Evolutionary conservation across 2,113 vertebrate genomes (phyloP).

Genomic region (Salvelinus namaycush): DNA sequence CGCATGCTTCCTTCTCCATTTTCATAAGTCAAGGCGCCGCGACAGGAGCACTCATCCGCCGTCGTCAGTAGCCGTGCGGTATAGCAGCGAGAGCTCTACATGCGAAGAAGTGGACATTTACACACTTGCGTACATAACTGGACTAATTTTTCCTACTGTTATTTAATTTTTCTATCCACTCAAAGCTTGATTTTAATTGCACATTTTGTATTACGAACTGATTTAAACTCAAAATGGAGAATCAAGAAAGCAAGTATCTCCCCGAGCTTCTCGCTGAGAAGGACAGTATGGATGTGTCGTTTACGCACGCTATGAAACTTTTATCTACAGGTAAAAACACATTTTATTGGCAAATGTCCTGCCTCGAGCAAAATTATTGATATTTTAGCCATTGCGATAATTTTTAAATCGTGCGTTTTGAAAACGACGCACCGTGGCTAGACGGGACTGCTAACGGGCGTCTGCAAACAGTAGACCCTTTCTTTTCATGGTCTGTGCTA

Average conservation of each 20-base stretch:
- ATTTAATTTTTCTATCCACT: conserved; percentile 11
- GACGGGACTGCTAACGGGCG: conserved; percentile 25
- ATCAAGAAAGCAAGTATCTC: conserved; percentile 87
- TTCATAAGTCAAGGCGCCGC: conserved; percentile 30
- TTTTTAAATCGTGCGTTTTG: background rate
- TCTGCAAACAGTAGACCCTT: conserved; percentile 2
- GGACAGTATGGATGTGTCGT: conserved; percentile 88
- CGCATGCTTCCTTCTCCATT: conserved; percentile 67
- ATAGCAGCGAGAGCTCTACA: background rate
- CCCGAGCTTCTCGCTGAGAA: conserved; percentile 92
- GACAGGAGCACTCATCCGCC: background rate
- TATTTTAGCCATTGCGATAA: no score
- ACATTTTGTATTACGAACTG: conserved; percentile 32
- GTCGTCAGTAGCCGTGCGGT: background rate
- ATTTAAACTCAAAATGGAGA: conserved; percentile 81
- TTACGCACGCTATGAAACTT: conserved; percentile 92
- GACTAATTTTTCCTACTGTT: conserved; percentile 62
- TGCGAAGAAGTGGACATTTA: conserved; percentile 33
- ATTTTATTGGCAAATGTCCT: background rate
- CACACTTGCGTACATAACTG: conserved; percentile 52
- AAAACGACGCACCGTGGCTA: background rate
- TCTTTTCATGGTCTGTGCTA: background rate
- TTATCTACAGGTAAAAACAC: conserved; percentile 84
- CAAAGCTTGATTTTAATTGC: conserved; percentile 1
- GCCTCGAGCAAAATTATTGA: background rate